Conservation (phyloP, 2,797 vertebrate species). For the Linurgus olivaceus region DNA sequence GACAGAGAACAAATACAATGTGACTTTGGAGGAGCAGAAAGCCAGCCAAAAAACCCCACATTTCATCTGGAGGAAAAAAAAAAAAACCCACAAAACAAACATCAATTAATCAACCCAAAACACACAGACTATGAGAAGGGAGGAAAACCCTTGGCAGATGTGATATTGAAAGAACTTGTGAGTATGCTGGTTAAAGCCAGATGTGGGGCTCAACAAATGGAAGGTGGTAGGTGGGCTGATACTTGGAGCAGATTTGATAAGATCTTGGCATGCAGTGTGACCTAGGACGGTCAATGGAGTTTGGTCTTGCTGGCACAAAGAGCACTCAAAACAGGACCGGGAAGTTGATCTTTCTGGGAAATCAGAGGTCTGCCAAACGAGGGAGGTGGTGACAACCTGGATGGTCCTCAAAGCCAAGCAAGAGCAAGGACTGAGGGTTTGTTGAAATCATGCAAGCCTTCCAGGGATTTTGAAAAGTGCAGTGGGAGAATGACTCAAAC, state of each 20-base stretch:
- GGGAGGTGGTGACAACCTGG: not conserved
- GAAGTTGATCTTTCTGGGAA: not conserved
- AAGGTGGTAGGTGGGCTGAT: not conserved
- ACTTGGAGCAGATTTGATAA: not conserved
- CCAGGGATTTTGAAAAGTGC: not conserved
- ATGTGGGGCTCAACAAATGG: not conserved
- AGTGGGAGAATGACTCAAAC: not conserved
- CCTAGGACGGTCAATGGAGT: not conserved
- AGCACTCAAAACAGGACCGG: not conserved
- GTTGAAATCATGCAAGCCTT: not conserved
- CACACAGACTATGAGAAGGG: not conserved
- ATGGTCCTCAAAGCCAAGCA: not conserved
- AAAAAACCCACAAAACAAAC: not conserved
- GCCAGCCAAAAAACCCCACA: not conserved
- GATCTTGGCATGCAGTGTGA: not conserved
- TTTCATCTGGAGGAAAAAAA: not conserved
- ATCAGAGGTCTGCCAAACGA: not conserved
- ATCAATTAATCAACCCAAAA: not conserved
- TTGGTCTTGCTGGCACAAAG: not conserved
- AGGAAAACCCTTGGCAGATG: not conserved
- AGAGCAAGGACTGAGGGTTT: not conserved
- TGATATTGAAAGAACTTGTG: not conserved
- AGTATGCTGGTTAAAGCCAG: not conserved
- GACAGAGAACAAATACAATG: constrained; percentile 46
- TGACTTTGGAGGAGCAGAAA: constrained; percentile 50